A percentile compares a stretch with the other conserved stretches of the same genome.
These are phyloP conservation scores for Fulmarus glacialis DNA, from an alignment of 2,113 vertebrate species.

Conservation along the genomic window DNA sequence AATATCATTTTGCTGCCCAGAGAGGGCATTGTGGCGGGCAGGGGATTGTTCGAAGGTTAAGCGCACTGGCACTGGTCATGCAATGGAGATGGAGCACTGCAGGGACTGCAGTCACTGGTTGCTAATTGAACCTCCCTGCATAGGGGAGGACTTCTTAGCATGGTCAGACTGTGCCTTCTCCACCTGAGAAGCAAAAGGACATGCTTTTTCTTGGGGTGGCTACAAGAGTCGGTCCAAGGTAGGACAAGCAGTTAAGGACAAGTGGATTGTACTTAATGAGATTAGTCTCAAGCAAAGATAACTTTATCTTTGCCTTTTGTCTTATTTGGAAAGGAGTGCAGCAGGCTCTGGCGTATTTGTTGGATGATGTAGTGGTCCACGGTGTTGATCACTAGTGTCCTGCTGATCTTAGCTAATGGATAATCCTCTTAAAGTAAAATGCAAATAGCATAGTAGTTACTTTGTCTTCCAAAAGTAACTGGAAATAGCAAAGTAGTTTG, in stretches of 20 bases:
- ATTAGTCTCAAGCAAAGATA: neutral
- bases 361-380: neutral
- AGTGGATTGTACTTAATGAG: neutral
- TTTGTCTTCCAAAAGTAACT: neutral
- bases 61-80: accelerated
- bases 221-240: neutral
- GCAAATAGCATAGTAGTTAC: neutral
- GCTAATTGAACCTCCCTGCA: accelerated
- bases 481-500: neutral
- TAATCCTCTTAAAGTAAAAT: neutral
- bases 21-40: neutral
- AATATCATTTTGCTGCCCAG: neutral
- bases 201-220: neutral
- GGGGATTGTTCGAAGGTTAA: neutral
- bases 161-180: neutral
- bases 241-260: neutral
- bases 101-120: neutral
- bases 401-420: neutral
- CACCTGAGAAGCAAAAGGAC: neutral
- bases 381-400: neutral
- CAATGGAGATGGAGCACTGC: neutral
- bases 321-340: neutral
- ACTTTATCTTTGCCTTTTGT: neutral
- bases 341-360: neutral
- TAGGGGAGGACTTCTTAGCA: neutral